Conservation (phyloP, 2,888 invertebrate genomes). For the Uloborus plumipes region DNA sequence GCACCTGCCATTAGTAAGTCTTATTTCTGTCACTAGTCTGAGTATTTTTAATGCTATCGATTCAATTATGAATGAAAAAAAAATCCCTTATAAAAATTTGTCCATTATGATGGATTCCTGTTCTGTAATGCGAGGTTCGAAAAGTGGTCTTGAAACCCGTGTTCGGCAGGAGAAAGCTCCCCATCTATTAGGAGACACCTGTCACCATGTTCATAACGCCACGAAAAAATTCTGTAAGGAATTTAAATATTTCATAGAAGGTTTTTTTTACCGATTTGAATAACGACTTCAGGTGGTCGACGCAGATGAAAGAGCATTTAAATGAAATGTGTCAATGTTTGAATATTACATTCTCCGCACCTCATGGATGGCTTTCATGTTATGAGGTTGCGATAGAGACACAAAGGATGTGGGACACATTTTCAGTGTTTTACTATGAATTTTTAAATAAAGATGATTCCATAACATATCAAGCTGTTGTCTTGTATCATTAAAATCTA, state of each 20-base stretch:
- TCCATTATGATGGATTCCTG: slow-evolving; percentile 10
- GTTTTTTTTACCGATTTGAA: neutral
- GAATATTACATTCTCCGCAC: neutral
- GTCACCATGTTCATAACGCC: too few relatives aligned
- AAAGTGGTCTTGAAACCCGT: neutral
- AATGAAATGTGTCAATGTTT: neutral
- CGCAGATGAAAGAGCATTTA: neutral
- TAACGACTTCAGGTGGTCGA: neutral
- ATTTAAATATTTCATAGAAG: neutral
- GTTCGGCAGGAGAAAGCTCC: neutral
- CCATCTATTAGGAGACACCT: slow-evolving; percentile 5
- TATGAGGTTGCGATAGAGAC: slow-evolving; percentile 5
- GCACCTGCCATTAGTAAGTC: neutral
- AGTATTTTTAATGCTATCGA: neutral
- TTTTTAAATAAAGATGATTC: too few relatives aligned
- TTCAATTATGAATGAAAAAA: neutral
- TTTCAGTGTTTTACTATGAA: neutral
- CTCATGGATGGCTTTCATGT: slow-evolving; percentile 5
- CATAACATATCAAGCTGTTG: too few relatives aligned
- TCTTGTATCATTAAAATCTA: too few relatives aligned
- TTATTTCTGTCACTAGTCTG: neutral
- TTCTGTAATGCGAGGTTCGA: slow-evolving; percentile 3
- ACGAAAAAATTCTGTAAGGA: neutral
- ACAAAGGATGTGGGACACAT: neutral
- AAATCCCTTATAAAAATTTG: neutral